Base-by-base conservation (phyloP, 2,113 vertebrate genomes). In the Nesoenas mayeri region DNA sequence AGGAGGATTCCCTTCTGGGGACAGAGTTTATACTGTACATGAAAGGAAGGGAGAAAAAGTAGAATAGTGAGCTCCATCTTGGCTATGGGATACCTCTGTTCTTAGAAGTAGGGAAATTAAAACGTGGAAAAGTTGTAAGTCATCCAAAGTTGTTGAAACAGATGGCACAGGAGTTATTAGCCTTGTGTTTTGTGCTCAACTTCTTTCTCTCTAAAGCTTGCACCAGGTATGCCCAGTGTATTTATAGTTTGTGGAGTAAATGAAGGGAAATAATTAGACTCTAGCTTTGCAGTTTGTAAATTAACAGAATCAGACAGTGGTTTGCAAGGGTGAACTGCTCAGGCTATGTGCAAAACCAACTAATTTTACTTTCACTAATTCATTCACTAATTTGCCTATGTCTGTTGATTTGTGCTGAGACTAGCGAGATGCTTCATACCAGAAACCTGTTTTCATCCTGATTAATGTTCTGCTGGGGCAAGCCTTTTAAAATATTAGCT, bases 251-350 rank as follows among this genome's bases (percentile, higher is more conserved):
- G 70, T 5, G 2, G 66, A 93, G 75, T 72, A 93, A 89, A 88
- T 48, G 34, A 82, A 40, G 25, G 83, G 73, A 91, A 91, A 65
- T 96, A 91, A 95, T 95, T 79, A 83, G 91, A 34, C 70, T 84
- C 71, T 53, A 50, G 80, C 74, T 88, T 93, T 79, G 91, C 79
- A 53, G 66, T 95, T 86, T 38, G 53, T 88, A 77, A 88, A 93
- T 91, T 66, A 95, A 71, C 57, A 77, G 70, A 88, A 78, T 84
- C 66, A 85, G 57, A 81, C 50, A 26, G 34, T 77, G 48, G 47
- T 71, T 93, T 82, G 78, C 42, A 71, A 71, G 85, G 54, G 34
- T 28, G 11, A 96, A 62, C 74, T 80, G 81, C 61, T 88, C 40
- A 36, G 71, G 51, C 79, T 85, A 6, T 38, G 64, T 61, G 86